Conservation (phyloP, 2,888 invertebrate species). For the Myathropa florea region DNA sequence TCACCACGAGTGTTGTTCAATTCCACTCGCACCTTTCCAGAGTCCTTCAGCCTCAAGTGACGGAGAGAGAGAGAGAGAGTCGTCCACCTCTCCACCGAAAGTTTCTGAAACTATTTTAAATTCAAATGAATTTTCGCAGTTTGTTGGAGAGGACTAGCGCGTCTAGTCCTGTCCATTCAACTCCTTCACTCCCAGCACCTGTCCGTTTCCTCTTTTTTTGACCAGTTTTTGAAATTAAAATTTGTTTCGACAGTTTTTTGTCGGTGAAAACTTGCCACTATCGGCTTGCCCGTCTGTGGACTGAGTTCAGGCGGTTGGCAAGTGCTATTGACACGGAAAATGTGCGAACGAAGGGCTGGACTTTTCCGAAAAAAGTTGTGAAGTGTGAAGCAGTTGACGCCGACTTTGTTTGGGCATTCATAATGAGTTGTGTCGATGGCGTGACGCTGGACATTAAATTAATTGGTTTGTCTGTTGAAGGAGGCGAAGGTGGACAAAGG, state of each 20-base stretch:
- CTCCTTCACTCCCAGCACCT: too few species aligned
- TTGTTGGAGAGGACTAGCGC: neutral
- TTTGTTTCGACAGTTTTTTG: slow-evolving; percentile 44
- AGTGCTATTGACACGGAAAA: neutral
- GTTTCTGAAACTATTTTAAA: neutral
- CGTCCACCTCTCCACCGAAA: neutral
- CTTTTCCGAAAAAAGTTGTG: neutral
- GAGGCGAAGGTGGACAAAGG: neutral
- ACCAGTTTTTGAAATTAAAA: slow-evolving; percentile 28
- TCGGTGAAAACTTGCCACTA: too few species aligned
- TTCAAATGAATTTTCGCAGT: neutral
- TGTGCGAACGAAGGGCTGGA: neutral
- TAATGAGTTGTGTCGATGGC: neutral
- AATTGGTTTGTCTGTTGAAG: neutral
- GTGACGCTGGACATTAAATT: slow-evolving; percentile 26
- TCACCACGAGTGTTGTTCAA: neutral
- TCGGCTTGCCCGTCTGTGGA: neutral
- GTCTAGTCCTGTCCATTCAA: too few species aligned
- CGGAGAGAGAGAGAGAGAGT: too few species aligned
- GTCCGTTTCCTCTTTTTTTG: neutral
- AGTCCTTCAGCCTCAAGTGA: neutral
- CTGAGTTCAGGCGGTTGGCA: neutral
- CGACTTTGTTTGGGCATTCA: neutral
- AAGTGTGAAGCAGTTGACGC: neutral
- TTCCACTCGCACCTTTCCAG: neutral